Percentiles rank a stretch among this genome's conserved stretches.
Evolutionary conservation across 2,113 vertebrate species (phyloP).

Genomic region (Dryoscopus gambensis): DNA sequence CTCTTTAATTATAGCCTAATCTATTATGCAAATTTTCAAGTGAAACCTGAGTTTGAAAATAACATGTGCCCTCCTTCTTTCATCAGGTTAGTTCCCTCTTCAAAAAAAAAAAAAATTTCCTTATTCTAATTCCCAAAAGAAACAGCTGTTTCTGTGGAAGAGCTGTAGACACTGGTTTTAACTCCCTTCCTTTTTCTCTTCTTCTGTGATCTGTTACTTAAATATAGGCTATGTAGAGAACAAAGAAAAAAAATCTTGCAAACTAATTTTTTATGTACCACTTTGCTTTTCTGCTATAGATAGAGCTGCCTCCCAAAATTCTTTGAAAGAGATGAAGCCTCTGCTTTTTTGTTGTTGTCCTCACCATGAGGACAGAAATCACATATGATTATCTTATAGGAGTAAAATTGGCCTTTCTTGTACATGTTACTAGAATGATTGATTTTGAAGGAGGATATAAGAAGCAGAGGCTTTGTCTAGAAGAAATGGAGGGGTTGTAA

Average conservation of each 20-base stretch:
- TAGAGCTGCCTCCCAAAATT: neutral
- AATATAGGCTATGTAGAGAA: neutral
- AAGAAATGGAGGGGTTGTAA: neutral
- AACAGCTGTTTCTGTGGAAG: neutral
- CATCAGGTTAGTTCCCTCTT: neutral
- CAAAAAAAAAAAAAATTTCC: too few relatives aligned
- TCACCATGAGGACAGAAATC: neutral
- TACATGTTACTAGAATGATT: neutral
- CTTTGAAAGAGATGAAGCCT: neutral
- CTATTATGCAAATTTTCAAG: neutral
- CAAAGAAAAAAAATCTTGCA: neutral
- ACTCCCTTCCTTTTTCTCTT: neutral
- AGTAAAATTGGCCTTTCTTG: neutral
- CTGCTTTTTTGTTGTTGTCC: neutral
- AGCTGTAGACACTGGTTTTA: neutral
- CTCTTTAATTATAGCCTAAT: neutral
- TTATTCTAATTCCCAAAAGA: neutral
- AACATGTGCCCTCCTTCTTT: neutral
- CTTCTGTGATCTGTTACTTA: neutral
- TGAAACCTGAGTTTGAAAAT: neutral
- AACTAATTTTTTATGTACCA: neutral
- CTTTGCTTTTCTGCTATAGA: neutral
- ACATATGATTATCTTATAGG: neutral
- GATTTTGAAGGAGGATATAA: neutral
- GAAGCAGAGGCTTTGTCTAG: neutral